Evolutionary conservation across 2,797 vertebrate genomes (phyloP).

Genomic region (Clarias laeviceps): DNA sequence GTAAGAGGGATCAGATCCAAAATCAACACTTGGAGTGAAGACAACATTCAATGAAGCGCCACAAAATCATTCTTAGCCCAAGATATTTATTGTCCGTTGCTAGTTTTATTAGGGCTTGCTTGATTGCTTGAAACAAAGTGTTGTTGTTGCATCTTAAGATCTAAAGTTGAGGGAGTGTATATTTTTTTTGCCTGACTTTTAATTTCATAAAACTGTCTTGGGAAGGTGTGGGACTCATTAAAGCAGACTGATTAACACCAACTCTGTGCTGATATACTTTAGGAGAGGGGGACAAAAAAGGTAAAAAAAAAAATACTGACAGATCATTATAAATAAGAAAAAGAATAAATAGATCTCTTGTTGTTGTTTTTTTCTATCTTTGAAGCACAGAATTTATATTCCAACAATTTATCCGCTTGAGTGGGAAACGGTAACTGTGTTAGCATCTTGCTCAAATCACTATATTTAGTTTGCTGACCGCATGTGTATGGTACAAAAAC

Average conservation of each 20-base stretch:
- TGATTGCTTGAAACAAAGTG: conserved; percentile 6
- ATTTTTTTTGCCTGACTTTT: conserved; percentile 26
- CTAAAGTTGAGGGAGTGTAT: conserved; percentile 2
- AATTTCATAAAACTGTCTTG: conserved; percentile 50
- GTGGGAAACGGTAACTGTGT: background rate
- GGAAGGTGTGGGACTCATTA: conserved; percentile 56
- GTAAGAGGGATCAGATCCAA: conserved; percentile 43
- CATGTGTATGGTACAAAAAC: conserved; percentile 1
- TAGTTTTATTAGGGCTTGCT: conserved; percentile 22
- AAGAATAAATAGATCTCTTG: background rate
- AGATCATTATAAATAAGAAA: conserved; percentile 7
- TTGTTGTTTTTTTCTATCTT: background rate
- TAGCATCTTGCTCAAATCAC: background rate
- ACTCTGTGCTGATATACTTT: conserved; percentile 9
- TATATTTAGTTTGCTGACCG: conserved; percentile 9
- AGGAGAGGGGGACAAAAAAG: background rate
- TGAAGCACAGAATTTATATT: background rate
- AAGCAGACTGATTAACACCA: conserved; percentile 58
- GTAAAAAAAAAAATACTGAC: background rate
- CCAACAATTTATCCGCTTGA: background rate
- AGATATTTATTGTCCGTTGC: conserved; percentile 1
- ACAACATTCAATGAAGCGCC: conserved; percentile 35
- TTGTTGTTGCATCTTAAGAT: conserved; percentile 6
- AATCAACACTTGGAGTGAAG: conserved; percentile 40
- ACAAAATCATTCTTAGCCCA: conserved; percentile 17